A percentile compares a stretch with the other conserved stretches of the same genome.
Evolutionary conservation across 92 coral and sea anemone species (phyloP).

Genomic region (Ricordea florida): DNA sequence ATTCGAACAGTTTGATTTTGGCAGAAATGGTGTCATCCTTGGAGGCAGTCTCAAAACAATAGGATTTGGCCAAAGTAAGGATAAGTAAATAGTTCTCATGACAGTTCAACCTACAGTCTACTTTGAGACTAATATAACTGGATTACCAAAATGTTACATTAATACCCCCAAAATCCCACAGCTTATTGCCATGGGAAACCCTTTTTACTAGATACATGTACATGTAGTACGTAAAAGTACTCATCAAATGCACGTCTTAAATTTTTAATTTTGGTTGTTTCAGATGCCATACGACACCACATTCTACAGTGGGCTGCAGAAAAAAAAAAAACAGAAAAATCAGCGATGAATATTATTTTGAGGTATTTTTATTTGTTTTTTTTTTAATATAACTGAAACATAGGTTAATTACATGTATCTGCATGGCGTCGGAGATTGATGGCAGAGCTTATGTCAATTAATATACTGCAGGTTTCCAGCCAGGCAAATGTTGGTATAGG

Average conservation of each 20-base stretch:
- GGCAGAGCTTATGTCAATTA: no score
- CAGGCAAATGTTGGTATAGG: not conserved
- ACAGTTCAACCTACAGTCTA: not conserved
- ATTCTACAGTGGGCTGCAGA: not conserved
- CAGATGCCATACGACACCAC: not conserved
- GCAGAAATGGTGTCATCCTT: slow-evolving; percentile 20
- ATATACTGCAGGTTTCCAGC: no score
- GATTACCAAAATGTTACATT: not conserved
- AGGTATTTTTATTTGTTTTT: not conserved
- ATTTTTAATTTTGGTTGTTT: not conserved
- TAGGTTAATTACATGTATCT: not conserved
- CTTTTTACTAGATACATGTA: no score
- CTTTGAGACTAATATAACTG: not conserved
- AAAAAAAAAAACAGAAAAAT: not conserved
- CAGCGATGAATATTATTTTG: not conserved
- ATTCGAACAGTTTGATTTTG: slow-evolving; percentile 20
- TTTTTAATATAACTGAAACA: not conserved
- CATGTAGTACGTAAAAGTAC: no score
- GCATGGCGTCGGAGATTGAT: no score
- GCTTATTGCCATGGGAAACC: no score
- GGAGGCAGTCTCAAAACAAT: not conserved
- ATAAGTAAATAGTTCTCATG: not conserved
- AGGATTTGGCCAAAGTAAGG: slow-evolving; percentile 39
- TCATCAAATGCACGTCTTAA: no score
- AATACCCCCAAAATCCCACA: not conserved